Evolutionary conservation across 2,797 vertebrate species (phyloP), one percentile per base, ranked within the genome.

Genomic region (Scomberomorus guttatus): DNA sequence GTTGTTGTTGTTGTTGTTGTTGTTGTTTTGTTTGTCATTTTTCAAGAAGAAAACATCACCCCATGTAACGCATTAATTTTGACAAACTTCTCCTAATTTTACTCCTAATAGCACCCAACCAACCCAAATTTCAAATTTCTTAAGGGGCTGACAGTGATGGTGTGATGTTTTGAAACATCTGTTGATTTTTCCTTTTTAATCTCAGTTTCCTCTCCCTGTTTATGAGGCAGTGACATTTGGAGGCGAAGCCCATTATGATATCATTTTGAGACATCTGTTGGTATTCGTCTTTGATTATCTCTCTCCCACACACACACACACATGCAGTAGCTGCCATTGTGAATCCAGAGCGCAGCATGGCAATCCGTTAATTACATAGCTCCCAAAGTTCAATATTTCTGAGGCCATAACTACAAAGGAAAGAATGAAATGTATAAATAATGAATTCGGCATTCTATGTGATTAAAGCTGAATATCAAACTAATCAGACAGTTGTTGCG

Each of bases 381-480:
- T 89, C 84, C 62, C 76, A 78, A 82, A 83, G 85, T 91, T 90
- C 84, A 86, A 78, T 51, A 59, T 91, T 85, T 87, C 87, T 71
- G 72, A 84, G 78, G 78, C 82, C 66, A 67, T 14, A 72, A 80
- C 85, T 87, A 90, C 87, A 90, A 90, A 90, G 89, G 73, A 39
- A 75, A 66, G 80, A 90, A 76, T 77, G 72, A 90, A 86, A 83
- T 63, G 83, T 84, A 85, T 89, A 80, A 90, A 85, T 91, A 89
- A 90, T 90, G 84, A 86, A 89, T 86, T 58, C 15, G 13, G 46
- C 72, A 56, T 92, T 89, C 77, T 82, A 46, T 79, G 77, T 88
- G 89, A 90, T 91, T 90, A 90, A 90, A 91, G 88, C 82, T 61
- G 89, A 85, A 90, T 85, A 86, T 90, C 83, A 89, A 90, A 89